Evolutionary conservation across 2,113 vertebrate genomes (phyloP).

Genomic region (Lampris incognitus): DNA sequence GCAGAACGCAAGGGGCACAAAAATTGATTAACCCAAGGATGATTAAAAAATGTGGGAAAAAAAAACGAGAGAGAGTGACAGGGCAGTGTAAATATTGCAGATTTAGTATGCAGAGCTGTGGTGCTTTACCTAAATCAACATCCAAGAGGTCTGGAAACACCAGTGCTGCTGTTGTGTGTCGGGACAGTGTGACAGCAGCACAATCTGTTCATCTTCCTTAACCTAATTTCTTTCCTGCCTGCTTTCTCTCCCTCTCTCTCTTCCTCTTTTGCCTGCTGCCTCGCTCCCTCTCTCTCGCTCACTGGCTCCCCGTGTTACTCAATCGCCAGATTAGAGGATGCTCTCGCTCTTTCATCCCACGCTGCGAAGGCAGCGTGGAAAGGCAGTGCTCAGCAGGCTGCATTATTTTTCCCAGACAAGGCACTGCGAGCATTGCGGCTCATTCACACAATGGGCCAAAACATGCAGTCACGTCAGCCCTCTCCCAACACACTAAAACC

Average conservation of each 20-base stretch:
- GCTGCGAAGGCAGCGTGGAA: conserved; percentile 36
- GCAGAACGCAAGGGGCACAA: no score
- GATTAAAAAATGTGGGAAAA: no score
- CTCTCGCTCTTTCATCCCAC: conserved; percentile 63
- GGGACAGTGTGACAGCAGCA: conserved; percentile 42
- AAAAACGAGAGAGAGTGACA: no score
- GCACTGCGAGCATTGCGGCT: conserved; percentile 33
- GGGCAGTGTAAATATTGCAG: no score
- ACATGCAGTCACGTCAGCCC: conserved; percentile 34
- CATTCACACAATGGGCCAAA: conserved; percentile 62
- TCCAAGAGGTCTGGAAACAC: conserved; percentile 17
- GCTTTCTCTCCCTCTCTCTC: conserved; percentile 34
- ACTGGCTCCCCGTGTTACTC: conserved; percentile 54
- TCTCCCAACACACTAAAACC: conserved; percentile 40
- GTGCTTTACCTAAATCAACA: conserved; percentile 22
- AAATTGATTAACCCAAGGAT: no score
- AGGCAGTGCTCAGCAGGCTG: conserved; percentile 62
- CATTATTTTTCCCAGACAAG: conserved; percentile 39
- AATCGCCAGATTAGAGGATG: conserved; percentile 71
- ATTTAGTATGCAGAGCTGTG: no score
- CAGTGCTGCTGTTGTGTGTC: conserved; percentile 29
- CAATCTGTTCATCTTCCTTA: conserved; percentile 75
- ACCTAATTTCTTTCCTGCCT: conserved; percentile 67
- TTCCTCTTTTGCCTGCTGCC: conserved; percentile 5
- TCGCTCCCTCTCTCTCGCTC: not conserved